These are phyloP conservation scores for Lasioglossum figueresi DNA, from an alignment of 2,888 invertebrate species.

Conservation along the genomic window DNA sequence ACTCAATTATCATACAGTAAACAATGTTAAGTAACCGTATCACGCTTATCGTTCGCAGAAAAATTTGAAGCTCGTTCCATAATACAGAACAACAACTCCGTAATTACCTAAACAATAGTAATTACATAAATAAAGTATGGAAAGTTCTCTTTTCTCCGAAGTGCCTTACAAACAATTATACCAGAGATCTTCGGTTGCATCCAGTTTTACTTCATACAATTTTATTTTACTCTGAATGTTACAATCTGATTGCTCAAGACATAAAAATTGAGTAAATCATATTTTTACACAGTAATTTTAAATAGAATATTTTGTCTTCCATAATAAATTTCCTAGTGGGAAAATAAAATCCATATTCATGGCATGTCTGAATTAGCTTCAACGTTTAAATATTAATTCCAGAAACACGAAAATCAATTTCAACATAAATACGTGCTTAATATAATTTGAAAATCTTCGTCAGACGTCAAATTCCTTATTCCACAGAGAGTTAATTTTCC, in stretches of 20 bases:
- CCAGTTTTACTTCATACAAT: background rate
- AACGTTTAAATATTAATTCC: no score
- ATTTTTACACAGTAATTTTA: no score
- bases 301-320: background rate
- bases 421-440: background rate
- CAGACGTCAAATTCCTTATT: background rate
- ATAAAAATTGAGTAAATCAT: no score
- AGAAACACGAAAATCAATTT: no score
- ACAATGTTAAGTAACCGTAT: background rate
- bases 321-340: background rate
- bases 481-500: background rate
- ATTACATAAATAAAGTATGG: background rate
- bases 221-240: background rate
- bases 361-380: no score
- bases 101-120: no score
- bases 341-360: no score
- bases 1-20: background rate
- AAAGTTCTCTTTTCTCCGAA: background rate
- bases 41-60: background rate
- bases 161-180: background rate
- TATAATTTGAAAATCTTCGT: background rate
- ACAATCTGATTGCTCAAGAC: no score
- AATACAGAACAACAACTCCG: background rate
- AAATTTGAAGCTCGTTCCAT: background rate
- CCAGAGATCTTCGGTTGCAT: background rate